Evolutionary conservation across 2,888 invertebrate species (phyloP), one percentile per base, ranked within the genome.

Genomic region (Actias luna): DNA sequence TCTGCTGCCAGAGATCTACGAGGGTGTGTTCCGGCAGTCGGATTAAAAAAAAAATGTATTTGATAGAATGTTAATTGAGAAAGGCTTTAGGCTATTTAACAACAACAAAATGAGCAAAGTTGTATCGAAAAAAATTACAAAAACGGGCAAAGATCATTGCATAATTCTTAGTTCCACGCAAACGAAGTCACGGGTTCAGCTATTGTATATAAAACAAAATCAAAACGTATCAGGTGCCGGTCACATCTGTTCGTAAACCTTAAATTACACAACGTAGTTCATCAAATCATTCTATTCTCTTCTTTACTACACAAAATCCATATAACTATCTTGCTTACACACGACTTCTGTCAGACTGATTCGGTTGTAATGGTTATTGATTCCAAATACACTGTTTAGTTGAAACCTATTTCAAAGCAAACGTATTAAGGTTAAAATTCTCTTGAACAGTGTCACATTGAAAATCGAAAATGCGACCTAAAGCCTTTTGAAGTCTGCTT

Each of bases 321-420:
- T 79, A 75, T 67, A 65, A 67, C 75, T 67, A 64, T 83, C 83
- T 78, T 82, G 68, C 77, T 81, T 78, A 70, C 76, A 78, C 81
- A 79, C 85, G 85, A 85, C 83, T 87, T 86, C 86, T 88, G 87
- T 87, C 84, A 80, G 85, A 84, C 79, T 85, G 85, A 87, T 85
- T 83, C 80, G 79, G 83, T 80, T 78, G 86, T 87, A 89, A 87
- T 85, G 86, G 85, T 89, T 92, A 92, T 90, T 89, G 92, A 90
- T 91, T 84, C 87, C 79, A 68, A 68, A 73, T 70, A 67, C 67
- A 60, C 57, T 36, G 59, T 65, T 73, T 69, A 72, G 67, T 66
- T 60, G 79, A 78, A 82, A 78, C 80, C 64, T 67, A 75, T 78
- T 80, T 67, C 84, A 80, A 73, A 77, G 25, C 59, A 59, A 69